phyloP scores from a whole-genome alignment of 2,797 vertebrate genomes.

The Carcharodon carcharias region DNA sequence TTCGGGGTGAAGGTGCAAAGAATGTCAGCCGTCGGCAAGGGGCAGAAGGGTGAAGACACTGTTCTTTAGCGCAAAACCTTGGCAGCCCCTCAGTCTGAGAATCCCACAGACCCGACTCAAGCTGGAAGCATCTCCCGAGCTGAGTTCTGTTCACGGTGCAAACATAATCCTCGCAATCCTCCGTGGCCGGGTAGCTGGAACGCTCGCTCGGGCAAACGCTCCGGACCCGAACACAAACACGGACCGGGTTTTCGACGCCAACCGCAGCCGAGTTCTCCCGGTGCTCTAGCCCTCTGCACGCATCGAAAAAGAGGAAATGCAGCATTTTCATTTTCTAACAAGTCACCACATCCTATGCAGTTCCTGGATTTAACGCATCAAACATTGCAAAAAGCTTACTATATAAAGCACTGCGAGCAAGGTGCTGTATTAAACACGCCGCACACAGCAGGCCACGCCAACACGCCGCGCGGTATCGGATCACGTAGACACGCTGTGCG shows the following conservation, averaged over 20 bases:
- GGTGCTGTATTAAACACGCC: too few species aligned
- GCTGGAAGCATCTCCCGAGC: not conserved
- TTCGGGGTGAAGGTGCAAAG: not conserved
- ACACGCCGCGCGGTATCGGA: not conserved
- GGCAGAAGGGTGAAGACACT: not conserved
- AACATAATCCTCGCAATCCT: not conserved
- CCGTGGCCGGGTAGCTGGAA: not conserved
- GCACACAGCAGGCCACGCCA: not conserved
- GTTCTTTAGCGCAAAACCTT: not conserved
- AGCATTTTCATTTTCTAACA: not conserved
- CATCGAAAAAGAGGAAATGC: not conserved
- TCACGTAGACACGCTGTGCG: too few species aligned
- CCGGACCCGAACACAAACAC: not conserved
- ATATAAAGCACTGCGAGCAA: not conserved
- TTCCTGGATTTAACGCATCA: not conserved
- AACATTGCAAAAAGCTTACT: not conserved
- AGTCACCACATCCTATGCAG: constrained; percentile 4
- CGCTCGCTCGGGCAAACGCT: too few species aligned
- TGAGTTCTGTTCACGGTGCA: not conserved
- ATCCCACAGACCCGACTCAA: not conserved
- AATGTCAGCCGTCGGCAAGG: not conserved
- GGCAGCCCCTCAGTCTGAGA: not conserved
- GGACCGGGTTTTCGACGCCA: not conserved
- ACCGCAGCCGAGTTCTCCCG: not conserved
- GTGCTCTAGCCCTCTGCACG: not conserved